Evolutionary conservation across 2,888 invertebrate genomes (phyloP).

Genomic region (Amphipyra berbera): DNA sequence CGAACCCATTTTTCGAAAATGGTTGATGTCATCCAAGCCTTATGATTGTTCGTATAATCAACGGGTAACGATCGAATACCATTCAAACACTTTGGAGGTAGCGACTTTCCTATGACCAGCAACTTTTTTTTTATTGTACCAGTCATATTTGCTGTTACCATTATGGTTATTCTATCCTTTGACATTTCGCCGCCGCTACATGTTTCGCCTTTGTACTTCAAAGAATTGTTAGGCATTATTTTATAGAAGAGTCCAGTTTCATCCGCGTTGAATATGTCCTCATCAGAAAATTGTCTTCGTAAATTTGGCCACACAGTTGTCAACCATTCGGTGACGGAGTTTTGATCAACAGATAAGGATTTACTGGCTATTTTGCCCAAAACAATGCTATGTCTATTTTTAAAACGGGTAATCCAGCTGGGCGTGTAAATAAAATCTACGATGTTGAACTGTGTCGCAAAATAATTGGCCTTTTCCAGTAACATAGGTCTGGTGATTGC

Average conservation of each 20-base stretch:
- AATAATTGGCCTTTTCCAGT: conserved; percentile 54
- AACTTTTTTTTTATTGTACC: conserved; percentile 50
- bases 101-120: conserved; percentile 42
- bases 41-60: conserved; percentile 8
- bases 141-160: conserved; percentile 56
- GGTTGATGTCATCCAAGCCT: conserved; percentile 8
- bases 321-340: too few relatives aligned
- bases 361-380: too few relatives aligned
- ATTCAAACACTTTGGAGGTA: conserved; percentile 5
- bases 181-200: conserved; percentile 49
- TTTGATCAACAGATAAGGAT: too few relatives aligned
- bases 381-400: conserved; percentile 14
- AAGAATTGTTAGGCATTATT: conserved; percentile 29
- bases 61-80: conserved; percentile 3
- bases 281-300: conserved; percentile 45
- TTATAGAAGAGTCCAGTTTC: too few relatives aligned
- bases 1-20: conserved; percentile 17
- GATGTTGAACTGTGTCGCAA: conserved; percentile 45
- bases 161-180: conserved; percentile 46
- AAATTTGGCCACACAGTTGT: conserved; percentile 20
- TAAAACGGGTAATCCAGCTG: conserved; percentile 56
- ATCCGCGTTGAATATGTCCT: conserved; percentile 58
- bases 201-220: conserved; percentile 51
- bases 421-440: conserved; percentile 46
- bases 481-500: conserved; percentile 52